These are phyloP conservation scores for Onychorhynchus coronatus DNA, from an alignment of 2,113 vertebrate genomes.

Conservation along the genomic window DNA sequence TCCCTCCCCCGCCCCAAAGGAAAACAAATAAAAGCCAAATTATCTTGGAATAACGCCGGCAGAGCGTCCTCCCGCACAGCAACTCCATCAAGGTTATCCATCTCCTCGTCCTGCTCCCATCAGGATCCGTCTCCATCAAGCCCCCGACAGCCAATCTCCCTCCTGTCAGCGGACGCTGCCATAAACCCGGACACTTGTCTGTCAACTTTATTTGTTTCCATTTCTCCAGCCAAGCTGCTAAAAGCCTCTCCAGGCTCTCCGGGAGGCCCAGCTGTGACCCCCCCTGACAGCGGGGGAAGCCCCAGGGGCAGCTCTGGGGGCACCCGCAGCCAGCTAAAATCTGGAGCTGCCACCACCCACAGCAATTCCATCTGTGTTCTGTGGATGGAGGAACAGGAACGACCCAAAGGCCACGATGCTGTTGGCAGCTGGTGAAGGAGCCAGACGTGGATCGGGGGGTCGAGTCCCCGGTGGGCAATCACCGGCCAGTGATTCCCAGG, in stretches of 20 bases:
- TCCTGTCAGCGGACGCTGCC: constrained; percentile 19
- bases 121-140: constrained; percentile 4
- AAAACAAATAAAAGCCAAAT: constrained; percentile 28
- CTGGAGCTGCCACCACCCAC: rapidly evolving
- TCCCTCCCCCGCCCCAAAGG: neutral
- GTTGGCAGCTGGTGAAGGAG: neutral
- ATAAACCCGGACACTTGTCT: constrained; percentile 12
- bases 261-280: rapidly evolving
- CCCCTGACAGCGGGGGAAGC: neutral
- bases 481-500: rapidly evolving
- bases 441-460: rapidly evolving
- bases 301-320: neutral
- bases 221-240: neutral
- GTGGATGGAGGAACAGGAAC: rapidly evolving
- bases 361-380: rapidly evolving
- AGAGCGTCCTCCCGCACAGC: neutral
- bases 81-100: constrained; percentile 12
- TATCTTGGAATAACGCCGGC: neutral
- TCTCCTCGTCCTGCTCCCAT: neutral
- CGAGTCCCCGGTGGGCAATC: neutral
- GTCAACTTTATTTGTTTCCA: constrained; percentile 49
- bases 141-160: constrained; percentile 37
- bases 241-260: neutral
- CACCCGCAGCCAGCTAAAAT: neutral
- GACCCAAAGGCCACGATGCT: rapidly evolving